These are phyloP conservation scores for Maniola jurtina DNA, from an alignment of 1,140 invertebrate genomes.

Conservation along the genomic window DNA sequence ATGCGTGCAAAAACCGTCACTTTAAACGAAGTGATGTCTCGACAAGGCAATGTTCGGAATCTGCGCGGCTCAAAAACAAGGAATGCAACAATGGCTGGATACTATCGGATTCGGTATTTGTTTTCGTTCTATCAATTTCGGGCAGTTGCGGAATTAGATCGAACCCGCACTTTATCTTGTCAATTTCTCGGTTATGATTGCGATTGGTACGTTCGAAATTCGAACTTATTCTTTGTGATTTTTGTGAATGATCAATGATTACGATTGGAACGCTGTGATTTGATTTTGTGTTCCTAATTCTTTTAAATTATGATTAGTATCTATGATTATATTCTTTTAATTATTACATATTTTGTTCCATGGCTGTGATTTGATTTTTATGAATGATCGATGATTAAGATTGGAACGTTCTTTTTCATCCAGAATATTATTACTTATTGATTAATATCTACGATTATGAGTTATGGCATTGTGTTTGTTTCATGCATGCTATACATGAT, in stretches of 20 bases:
- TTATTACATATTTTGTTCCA: no score
- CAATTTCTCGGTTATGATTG: conserved; percentile 2
- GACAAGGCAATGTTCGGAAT: conserved; percentile 47
- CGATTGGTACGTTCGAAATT: not conserved
- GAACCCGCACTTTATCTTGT: conserved; percentile 9
- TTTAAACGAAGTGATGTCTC: conserved; percentile 40
- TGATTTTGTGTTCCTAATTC: not conserved
- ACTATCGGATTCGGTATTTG: conserved; percentile 60
- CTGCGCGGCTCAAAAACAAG: conserved; percentile 53
- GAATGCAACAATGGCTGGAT: conserved; percentile 70
- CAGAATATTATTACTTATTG: not conserved
- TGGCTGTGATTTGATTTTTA: not conserved
- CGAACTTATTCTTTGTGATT: not conserved
- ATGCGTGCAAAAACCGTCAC: conserved; percentile 48
- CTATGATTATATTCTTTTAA: no score
- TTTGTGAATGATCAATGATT: not conserved
- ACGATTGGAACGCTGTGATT: not conserved
- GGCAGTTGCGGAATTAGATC: conserved; percentile 35
- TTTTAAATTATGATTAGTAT: no score
- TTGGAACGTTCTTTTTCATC: not conserved
- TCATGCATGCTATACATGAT: not conserved
- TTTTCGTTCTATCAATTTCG: conserved; percentile 45
- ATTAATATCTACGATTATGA: not conserved
- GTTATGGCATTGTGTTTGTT: not conserved
- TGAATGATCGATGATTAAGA: not conserved